Percentiles rank a stretch among this genome's conserved stretches.
phyloP scores from a whole-genome alignment of 2,888 invertebrate species.

The Chromoteleia sp. region DNA sequence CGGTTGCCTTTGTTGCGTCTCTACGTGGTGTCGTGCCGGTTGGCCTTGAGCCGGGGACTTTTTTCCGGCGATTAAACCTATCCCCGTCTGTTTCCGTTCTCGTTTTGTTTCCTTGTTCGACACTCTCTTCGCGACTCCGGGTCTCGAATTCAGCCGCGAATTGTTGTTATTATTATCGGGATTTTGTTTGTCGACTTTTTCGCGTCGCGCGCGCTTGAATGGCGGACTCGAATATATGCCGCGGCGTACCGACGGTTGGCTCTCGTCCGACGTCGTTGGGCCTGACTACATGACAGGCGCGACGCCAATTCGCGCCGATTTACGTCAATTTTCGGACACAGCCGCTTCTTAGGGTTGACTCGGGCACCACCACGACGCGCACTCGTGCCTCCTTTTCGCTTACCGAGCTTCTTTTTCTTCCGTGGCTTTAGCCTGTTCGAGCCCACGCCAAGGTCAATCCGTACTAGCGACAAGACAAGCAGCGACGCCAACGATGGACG shows the following conservation, averaged over 20 bases:
- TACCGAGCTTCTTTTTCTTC: slow-evolving; percentile 42
- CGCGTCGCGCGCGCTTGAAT: slow-evolving; percentile 13
- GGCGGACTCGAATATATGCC: slow-evolving; percentile 17
- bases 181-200: no score
- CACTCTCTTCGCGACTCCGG: no score
- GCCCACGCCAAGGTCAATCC: slow-evolving; percentile 35
- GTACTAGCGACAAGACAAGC: slow-evolving; percentile 30
- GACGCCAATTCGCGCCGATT: slow-evolving; percentile 5
- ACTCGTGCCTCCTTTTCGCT: slow-evolving; percentile 30
- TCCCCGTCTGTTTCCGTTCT: not conserved
- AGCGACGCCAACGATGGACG: slow-evolving; percentile 42
- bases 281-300: slow-evolving; percentile 28
- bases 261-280: not conserved
- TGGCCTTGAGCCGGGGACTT: not conserved
- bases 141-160: no score
- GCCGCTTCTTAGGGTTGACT: slow-evolving; percentile 12
- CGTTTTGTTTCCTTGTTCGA: no score
- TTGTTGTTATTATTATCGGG: no score
- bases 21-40: no score
- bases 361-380: slow-evolving; percentile 35
- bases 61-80: not conserved
- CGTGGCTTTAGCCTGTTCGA: slow-evolving; percentile 16
- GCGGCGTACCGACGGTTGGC: slow-evolving; percentile 2
- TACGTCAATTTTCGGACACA: slow-evolving; percentile 18
- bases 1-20: no score